Conservation (phyloP, 2,797 vertebrate genomes). For the Coregonus sp. region DNA sequence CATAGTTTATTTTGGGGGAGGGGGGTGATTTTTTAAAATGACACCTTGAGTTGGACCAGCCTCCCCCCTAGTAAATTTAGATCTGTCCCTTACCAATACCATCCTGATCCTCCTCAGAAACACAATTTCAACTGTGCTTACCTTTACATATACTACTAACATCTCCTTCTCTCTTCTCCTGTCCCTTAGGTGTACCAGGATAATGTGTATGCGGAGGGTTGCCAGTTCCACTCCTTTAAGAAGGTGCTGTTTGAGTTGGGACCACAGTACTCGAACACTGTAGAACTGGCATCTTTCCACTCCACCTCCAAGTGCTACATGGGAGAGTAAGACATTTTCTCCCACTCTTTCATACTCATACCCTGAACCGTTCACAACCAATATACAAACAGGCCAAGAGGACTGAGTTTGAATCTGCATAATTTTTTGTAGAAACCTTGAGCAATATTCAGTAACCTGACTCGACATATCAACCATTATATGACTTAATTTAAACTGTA, state of each 20-base stretch:
- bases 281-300: slow-evolving; percentile 91
- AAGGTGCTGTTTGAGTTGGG: slow-evolving; percentile 92
- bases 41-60: no score
- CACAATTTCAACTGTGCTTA: neutral
- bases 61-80: no score
- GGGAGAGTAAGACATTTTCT: slow-evolving; percentile 85
- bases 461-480: neutral
- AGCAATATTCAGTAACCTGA: neutral
- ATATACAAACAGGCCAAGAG: neutral
- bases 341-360: neutral
- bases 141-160: neutral
- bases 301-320: slow-evolving; percentile 93
- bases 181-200: slow-evolving; percentile 87
- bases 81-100: no score
- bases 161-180: neutral
- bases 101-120: neutral
- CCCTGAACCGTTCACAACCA: neutral
- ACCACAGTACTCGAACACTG: slow-evolving; percentile 75
- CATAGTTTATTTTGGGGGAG: no score
- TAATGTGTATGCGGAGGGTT: slow-evolving; percentile 86
- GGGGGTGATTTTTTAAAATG: no score
- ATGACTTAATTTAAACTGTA: neutral
- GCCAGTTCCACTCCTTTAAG: slow-evolving; percentile 91
- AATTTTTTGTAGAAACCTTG: neutral
- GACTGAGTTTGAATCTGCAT: neutral